phyloP scores from a whole-genome alignment of 2,888 invertebrate species.

The Lepidocyrtinus sp. region DNA sequence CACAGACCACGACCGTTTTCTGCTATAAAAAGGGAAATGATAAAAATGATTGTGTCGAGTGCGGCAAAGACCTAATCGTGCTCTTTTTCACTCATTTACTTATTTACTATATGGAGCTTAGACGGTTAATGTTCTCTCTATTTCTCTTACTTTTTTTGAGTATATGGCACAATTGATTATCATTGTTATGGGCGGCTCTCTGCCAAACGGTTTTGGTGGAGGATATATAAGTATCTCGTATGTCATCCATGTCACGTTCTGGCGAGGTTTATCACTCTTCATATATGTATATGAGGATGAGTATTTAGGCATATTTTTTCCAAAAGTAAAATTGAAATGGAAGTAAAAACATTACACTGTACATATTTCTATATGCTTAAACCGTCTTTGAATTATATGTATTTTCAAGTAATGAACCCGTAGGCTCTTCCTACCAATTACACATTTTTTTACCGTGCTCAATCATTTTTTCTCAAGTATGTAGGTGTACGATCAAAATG shows the following conservation, averaged over 20 bases:
- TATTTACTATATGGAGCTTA: neutral
- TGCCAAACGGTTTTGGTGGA: conserved; percentile 13
- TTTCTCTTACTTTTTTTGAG: no score
- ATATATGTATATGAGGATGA: no score
- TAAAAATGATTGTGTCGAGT: conserved; percentile 36
- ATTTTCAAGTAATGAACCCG: neutral
- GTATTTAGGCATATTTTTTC: no score
- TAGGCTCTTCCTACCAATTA: neutral
- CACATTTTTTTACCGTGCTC: neutral
- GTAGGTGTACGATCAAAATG: neutral
- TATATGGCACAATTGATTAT: no score
- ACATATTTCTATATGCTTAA: no score
- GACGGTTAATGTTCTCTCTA: no score
- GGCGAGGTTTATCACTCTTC: neutral
- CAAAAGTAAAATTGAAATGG: no score
- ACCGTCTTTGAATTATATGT: neutral
- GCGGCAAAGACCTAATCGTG: conserved; percentile 23
- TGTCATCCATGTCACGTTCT: conserved; percentile 12
- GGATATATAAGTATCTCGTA: conserved; percentile 28
- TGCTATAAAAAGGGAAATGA: conserved; percentile 38
- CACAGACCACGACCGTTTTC: conserved; percentile 8
- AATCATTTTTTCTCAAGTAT: neutral
- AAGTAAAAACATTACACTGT: no score
- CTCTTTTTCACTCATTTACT: neutral
- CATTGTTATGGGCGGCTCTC: conserved; percentile 48